Conservation (phyloP, 2,797 vertebrate species). For the Alcedo atthis region DNA sequence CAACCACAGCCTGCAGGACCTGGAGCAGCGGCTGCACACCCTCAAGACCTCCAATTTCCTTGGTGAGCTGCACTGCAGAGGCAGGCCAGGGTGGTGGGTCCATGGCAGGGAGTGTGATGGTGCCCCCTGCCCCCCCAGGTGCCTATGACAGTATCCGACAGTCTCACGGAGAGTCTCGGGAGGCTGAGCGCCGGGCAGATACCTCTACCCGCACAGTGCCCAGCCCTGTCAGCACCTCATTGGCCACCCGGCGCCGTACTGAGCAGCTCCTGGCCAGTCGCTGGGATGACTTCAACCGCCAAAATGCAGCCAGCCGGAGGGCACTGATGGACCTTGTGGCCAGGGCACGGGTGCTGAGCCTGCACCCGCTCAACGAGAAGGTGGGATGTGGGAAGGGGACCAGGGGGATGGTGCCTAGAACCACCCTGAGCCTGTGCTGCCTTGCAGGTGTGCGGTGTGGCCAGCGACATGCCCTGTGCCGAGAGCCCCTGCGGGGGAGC, state of each 20-base stretch:
- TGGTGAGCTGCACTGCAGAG: constrained; percentile 74
- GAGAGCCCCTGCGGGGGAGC: constrained; percentile 93
- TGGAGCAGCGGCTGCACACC: constrained; percentile 85
- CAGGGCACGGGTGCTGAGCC: constrained; percentile 78
- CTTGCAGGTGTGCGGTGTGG: constrained; percentile 90
- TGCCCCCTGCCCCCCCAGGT: constrained; percentile 71
- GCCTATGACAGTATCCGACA: constrained; percentile 92
- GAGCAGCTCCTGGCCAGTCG: constrained; percentile 84
- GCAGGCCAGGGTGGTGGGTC: fast-evolving
- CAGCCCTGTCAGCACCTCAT: constrained; percentile 87
- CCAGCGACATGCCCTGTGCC: constrained; percentile 84
- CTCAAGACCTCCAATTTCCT: constrained; percentile 96
- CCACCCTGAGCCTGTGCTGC: fast-evolving
- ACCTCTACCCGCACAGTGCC: constrained; percentile 80
- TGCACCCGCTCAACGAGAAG: constrained; percentile 92
- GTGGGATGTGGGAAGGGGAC: constrained; percentile 53
- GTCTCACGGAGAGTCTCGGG: constrained; percentile 84
- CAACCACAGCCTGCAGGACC: constrained; percentile 87
- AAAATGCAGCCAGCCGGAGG: constrained; percentile 87
- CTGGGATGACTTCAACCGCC: constrained; percentile 88
- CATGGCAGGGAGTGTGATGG: fast-evolving
- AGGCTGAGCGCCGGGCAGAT: constrained; percentile 86
- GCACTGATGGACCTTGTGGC: constrained; percentile 83
- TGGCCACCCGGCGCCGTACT: constrained; percentile 80
- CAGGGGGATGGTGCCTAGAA: fast-evolving